phyloP scores from a whole-genome alignment of 2,113 vertebrate genomes.

The Climacteris rufus region DNA sequence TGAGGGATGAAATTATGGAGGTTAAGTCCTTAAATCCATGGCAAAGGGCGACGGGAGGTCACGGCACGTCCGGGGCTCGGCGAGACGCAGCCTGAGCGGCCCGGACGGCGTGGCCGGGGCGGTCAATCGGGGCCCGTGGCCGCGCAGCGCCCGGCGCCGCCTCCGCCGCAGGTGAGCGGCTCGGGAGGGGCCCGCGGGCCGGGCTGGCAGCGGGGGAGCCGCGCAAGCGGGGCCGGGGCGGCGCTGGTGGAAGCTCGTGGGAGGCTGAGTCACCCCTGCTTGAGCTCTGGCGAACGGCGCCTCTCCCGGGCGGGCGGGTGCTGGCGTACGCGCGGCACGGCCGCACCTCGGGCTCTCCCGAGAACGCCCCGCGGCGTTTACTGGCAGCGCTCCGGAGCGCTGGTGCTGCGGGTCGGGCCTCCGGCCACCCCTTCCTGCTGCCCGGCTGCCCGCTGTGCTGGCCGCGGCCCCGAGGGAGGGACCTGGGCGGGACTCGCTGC shows the following conservation, averaged over 20 bases:
- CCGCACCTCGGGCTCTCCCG: background rate
- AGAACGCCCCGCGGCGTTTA: fast-evolving
- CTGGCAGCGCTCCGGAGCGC: background rate
- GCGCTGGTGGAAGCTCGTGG: no score
- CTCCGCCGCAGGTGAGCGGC: background rate
- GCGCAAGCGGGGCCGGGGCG: background rate
- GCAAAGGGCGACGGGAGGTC: constrained; percentile 12
- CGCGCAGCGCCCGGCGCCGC: background rate
- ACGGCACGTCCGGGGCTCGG: background rate
- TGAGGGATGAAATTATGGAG: no score
- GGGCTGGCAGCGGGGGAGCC: background rate
- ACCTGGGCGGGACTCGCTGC: constrained; percentile 40
- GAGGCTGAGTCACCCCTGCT: background rate
- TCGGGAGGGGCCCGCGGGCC: background rate
- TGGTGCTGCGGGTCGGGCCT: background rate
- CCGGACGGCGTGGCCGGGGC: constrained; percentile 73
- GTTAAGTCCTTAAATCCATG: background rate
- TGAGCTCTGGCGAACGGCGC: background rate
- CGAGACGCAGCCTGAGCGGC: background rate
- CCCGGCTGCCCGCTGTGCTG: background rate
- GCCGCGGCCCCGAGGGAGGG: background rate
- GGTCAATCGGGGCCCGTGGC: constrained; percentile 62
- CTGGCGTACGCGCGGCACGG: background rate
- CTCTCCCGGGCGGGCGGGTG: background rate
- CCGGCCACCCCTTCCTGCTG: background rate